phyloP scores from a whole-genome alignment of 2,797 vertebrate species.

The Cossypha caffra region DNA sequence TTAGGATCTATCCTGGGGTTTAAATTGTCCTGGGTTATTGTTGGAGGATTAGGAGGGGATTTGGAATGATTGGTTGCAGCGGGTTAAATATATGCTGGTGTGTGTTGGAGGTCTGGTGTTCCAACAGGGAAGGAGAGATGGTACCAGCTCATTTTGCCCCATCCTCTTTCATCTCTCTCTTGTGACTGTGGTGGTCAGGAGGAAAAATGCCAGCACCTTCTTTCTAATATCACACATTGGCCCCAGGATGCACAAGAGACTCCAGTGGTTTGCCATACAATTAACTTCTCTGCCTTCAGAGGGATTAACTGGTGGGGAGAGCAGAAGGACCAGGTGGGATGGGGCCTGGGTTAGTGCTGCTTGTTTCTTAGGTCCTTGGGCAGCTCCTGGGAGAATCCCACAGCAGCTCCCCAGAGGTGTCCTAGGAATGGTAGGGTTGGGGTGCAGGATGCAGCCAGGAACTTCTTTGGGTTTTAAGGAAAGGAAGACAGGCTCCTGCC shows the following conservation, averaged over 20 bases:
- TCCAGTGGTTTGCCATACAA: not conserved
- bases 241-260: not conserved
- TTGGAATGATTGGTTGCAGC: slow-evolving; percentile 38
- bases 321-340: not conserved
- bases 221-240: not conserved
- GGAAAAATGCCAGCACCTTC: not conserved
- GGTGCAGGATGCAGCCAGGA: not conserved
- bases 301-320: rapidly evolving
- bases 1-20: slow-evolving; percentile 49
- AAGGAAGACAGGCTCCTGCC: not conserved
- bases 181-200: not conserved
- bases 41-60: slow-evolving; percentile 52
- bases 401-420: not conserved
- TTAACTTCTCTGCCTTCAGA: not conserved
- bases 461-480: not conserved
- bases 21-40: slow-evolving; percentile 56
- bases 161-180: slow-evolving; percentile 22
- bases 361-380: not conserved
- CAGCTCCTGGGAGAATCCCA: not conserved
- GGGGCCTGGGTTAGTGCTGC: not conserved
- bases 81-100: slow-evolving; percentile 58
- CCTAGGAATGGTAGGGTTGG: not conserved
- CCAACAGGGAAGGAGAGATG: not conserved
- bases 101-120: not conserved
- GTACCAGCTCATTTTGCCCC: not conserved